A percentile compares a stretch with the other conserved stretches of the same genome.
Evolutionary conservation across 2,113 vertebrate genomes (phyloP).

Genomic region (Chionodraco myersi): DNA sequence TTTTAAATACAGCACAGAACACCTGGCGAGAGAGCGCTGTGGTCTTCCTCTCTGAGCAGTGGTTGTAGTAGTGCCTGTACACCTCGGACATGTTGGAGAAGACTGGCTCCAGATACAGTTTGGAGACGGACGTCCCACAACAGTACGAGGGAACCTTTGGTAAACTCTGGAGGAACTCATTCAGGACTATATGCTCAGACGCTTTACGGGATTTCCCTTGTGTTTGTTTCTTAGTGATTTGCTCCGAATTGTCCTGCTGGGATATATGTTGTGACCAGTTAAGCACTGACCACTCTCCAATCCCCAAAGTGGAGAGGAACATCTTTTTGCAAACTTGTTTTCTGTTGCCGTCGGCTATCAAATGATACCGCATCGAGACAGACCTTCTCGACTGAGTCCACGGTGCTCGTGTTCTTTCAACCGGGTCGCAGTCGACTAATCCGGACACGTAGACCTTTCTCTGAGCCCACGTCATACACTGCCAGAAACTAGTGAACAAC

Average conservation of each 20-base stretch:
- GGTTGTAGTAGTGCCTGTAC: conserved; percentile 54
- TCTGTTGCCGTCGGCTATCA: conserved; percentile 11
- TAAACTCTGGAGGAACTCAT: conserved; percentile 50
- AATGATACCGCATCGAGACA: conserved; percentile 52
- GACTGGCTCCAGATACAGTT: conserved; percentile 53
- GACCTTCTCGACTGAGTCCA: conserved; percentile 51
- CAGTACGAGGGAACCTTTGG: conserved; percentile 48
- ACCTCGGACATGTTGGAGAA: conserved; percentile 63
- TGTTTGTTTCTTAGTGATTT: conserved; percentile 25
- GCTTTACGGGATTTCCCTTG: conserved; percentile 57
- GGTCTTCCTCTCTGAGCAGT: conserved; percentile 30
- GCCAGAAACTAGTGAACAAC: conserved; percentile 46
- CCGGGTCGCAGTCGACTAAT: conserved; percentile 42
- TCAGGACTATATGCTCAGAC: conserved; percentile 42
- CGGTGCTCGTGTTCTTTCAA: conserved; percentile 45
- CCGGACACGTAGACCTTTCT: conserved; percentile 37
- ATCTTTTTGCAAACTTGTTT: conserved; percentile 59
- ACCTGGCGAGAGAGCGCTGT: conserved; percentile 53
- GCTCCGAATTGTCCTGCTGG: conserved; percentile 1
- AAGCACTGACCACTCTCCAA: conserved; percentile 57
- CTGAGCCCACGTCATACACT: conserved; percentile 49
- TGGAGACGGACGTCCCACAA: conserved; percentile 16
- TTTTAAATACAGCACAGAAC: conserved; percentile 61
- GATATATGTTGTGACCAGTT: conserved; percentile 45
- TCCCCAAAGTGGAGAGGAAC: conserved; percentile 55